These are phyloP conservation scores for Spatula clypeata DNA, from an alignment of 2,797 vertebrate genomes.

Conservation along the genomic window DNA sequence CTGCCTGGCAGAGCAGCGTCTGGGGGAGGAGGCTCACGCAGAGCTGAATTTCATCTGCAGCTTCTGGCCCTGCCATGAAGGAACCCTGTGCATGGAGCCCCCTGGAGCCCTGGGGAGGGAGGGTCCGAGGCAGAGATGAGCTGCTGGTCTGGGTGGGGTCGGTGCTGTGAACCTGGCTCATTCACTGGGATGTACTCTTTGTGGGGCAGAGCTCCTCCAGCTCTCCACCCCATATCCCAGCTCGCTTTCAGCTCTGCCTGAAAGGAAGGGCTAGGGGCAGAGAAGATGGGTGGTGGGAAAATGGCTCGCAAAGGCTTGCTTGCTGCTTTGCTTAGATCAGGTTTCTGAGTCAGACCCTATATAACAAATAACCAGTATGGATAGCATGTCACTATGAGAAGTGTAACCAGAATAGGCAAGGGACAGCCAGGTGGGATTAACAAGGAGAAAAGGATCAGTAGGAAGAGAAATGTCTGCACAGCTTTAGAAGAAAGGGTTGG, in stretches of 20 bases:
- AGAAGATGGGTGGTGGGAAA: not conserved
- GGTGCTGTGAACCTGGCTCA: not conserved
- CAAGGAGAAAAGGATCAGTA: not conserved
- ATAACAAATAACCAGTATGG: not conserved
- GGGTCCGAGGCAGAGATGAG: not conserved
- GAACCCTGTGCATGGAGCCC: not conserved
- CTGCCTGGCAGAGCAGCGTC: not conserved
- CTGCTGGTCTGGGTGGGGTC: not conserved
- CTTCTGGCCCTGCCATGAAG: not conserved
- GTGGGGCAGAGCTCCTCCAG: not conserved
- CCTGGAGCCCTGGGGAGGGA: accelerated
- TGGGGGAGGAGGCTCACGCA: not conserved
- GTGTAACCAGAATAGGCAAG: not conserved
- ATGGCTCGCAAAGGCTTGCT: not conserved
- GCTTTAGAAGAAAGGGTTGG: not conserved
- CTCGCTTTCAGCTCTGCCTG: not conserved
- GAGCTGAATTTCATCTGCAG: not conserved
- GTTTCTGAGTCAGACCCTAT: not conserved
- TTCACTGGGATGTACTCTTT: not conserved
- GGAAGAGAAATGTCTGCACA: not conserved
- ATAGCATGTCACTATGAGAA: not conserved
- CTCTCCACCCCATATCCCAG: not conserved
- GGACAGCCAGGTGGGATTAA: not conserved
- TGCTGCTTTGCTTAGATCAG: not conserved
- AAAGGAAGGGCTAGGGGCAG: not conserved